Evolutionary conservation across 2,888 invertebrate species (phyloP), one percentile per base, ranked within the genome.

Genomic region (Stictocephala bisonia): DNA sequence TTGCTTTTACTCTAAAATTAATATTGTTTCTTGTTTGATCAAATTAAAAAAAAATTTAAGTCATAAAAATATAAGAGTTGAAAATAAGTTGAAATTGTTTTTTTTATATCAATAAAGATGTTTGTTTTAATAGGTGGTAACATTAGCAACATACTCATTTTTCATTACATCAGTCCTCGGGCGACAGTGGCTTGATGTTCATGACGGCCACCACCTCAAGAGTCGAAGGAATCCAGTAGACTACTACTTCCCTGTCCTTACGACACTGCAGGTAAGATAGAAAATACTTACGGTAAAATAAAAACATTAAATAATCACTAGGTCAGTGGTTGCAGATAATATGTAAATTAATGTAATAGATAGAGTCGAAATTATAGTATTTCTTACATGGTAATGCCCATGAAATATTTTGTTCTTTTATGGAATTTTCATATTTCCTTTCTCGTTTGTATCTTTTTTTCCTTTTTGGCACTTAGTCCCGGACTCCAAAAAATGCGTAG

Each of bases 81-180:
- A 9, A 15, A 11, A 48, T 48, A 15, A 11, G 6, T 48, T 48
- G n/a, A 15, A 48, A 48, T 15, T 15, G 6, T 15, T 15, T 13
- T 18, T 15, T 7, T 7, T 48, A 6, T 7, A 48, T 48, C 48
- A 15, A 48, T 18, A 18, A 53, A 35, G 2, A n/a, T 41, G 11
- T 68, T 41, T 58, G 4, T 67, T 76, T 66, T 77, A 78, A 4
- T 80, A 87, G 87, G 94, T 96, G 79, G 96, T 96, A 15, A 97
- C 97, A 0, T 87, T 97, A 82, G 94, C 95, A 11, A 95, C 96
- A 13, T 96, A 97, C 83, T 93, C 94, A 15, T 97, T 94, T 84
- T 97, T 97, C 84, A 85, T 95, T 71, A 93, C 95, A 2, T 92
- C 93, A 68, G 89, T 96, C 13, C 90, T 97, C 88, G 96, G 94